These are phyloP conservation scores for Hydrozoanthus gracilis DNA, from an alignment of 92 coral and sea anemone genomes.

Conservation along the genomic window DNA sequence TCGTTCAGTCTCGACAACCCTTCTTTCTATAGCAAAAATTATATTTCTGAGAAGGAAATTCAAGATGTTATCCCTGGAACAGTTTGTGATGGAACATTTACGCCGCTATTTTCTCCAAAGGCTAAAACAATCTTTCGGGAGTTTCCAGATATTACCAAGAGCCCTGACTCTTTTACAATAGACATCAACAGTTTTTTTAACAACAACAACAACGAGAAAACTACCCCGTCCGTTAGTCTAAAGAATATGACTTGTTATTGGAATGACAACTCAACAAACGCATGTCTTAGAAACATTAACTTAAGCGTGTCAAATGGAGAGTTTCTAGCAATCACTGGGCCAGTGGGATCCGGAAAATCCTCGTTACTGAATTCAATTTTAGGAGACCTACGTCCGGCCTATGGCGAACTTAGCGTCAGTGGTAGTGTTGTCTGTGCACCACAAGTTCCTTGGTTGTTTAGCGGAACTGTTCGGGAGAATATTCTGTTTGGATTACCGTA, in stretches of 20 bases:
- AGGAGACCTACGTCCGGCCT: slow-evolving; percentile 26
- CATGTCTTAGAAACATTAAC: slow-evolving; percentile 16
- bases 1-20: slow-evolving; percentile 1
- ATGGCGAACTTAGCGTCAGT: not conserved
- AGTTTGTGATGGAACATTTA: slow-evolving; percentile 27
- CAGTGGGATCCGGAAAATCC: slow-evolving; percentile 38
- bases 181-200: not conserved
- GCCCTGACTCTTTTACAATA: not conserved
- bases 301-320: slow-evolving; percentile 29
- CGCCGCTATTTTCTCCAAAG: slow-evolving; percentile 22
- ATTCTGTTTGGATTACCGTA: slow-evolving; percentile 39
- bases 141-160: not conserved
- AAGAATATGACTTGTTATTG: slow-evolving; percentile 31
- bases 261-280: slow-evolving; percentile 1
- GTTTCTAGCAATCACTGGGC: slow-evolving; percentile 30
- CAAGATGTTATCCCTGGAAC: slow-evolving; percentile 31
- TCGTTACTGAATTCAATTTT: slow-evolving; percentile 32
- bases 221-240: slow-evolving; percentile 13
- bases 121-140: not conserved
- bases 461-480: slow-evolving; percentile 34
- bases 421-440: slow-evolving; percentile 21
- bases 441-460: slow-evolving; percentile 37
- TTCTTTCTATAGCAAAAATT: not conserved
- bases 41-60: slow-evolving; percentile 14
- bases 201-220: slow-evolving; percentile 3